Percentiles rank a stretch among this genome's conserved stretches.
Evolutionary conservation across 35 echinoderm and acorn worm species (phyloP).

Genomic region (Ophioderma brevispina): DNA sequence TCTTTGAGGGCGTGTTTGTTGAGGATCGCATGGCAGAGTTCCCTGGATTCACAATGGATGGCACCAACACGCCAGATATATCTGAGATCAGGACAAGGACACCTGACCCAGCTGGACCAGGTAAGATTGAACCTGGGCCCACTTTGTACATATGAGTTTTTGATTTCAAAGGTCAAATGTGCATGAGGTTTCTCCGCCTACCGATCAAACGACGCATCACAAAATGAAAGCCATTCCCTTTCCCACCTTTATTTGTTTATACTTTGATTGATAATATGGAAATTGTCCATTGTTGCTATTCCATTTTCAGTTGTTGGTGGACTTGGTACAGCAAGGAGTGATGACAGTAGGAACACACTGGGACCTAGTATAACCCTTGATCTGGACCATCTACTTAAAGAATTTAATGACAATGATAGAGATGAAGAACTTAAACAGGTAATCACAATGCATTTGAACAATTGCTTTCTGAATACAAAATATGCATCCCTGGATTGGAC

Average conservation of each 20-base stretch:
- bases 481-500: no score
- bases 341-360: constrained; percentile 82
- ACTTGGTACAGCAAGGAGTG: constrained; percentile 59
- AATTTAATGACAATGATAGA: constrained; percentile 75
- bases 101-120: constrained; percentile 87
- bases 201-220: no score
- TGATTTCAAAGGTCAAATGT: no score
- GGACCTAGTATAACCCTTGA: constrained; percentile 91
- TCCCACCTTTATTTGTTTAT: no score
- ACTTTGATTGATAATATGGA: no score
- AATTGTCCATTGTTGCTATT: no score
- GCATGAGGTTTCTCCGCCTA: no score
- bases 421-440: constrained; percentile 94
- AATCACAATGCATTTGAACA: no score
- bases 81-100: constrained; percentile 87
- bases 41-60: constrained; percentile 92
- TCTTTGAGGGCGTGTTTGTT: constrained; percentile 95
- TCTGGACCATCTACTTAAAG: constrained; percentile 75
- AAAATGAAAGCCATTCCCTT: no score
- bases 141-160: no score
- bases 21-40: constrained; percentile 96
- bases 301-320: constrained; percentile 33
- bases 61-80: constrained; percentile 86
- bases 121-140: constrained; percentile 28
- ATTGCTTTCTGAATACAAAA: background rate